A percentile compares a stretch with the other conserved stretches of the same genome.
These are phyloP conservation scores for Drosophila neotestacea DNA, from an alignment of 2,888 invertebrate species.

Conservation along the genomic window DNA sequence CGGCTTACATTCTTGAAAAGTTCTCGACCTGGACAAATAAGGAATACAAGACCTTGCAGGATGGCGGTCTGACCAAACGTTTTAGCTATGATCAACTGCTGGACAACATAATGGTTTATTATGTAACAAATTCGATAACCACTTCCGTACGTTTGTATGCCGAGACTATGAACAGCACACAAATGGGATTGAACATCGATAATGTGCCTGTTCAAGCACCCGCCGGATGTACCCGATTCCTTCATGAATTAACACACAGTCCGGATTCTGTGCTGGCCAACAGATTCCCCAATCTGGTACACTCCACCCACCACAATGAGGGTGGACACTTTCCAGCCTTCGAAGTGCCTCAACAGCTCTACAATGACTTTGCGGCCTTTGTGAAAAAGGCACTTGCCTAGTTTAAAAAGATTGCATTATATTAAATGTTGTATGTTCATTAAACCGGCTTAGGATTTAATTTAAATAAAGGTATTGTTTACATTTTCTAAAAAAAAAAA, in stretches of 20 bases:
- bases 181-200: conserved; percentile 68
- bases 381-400: conserved; percentile 83
- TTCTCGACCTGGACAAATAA: conserved; percentile 90
- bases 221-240: conserved; percentile 90
- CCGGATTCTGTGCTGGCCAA: conserved; percentile 88
- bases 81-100: conserved; percentile 87
- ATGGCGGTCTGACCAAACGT: conserved; percentile 88
- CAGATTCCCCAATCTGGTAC: conserved; percentile 89
- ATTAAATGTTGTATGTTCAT: conserved; percentile 27
- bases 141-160: conserved; percentile 90
- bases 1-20: conserved; percentile 95
- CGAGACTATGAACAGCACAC: conserved; percentile 85
- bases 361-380: conserved; percentile 89
- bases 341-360: conserved; percentile 90
- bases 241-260: conserved; percentile 88
- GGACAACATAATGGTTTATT: conserved; percentile 93
- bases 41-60: conserved; percentile 85
- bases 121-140: conserved; percentile 90
- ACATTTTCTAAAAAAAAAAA: conserved; percentile 7
- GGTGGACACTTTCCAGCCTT: conserved; percentile 96
- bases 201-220: conserved; percentile 89
- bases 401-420: not conserved
- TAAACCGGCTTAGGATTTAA: conserved; percentile 34
- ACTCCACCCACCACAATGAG: conserved; percentile 87
- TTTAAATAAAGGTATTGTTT: conserved; percentile 34